These are phyloP conservation scores for Nestor notabilis DNA, from an alignment of 2,113 vertebrate genomes.

Conservation along the genomic window DNA sequence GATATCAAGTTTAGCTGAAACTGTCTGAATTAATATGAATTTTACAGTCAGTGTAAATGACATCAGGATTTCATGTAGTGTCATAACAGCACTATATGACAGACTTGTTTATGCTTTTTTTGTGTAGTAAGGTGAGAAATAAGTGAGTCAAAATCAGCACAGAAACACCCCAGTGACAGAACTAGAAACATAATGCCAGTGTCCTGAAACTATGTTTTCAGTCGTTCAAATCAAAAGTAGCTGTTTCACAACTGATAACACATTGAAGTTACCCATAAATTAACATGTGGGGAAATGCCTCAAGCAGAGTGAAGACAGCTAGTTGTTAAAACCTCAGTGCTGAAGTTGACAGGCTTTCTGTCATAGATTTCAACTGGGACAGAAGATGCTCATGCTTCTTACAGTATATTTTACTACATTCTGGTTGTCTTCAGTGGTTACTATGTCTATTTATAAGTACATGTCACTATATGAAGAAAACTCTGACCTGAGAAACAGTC, in stretches of 20 bases:
- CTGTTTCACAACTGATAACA: not conserved
- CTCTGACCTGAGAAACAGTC: not conserved
- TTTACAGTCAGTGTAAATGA: not conserved
- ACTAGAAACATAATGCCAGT: fast-evolving
- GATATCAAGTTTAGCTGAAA: not conserved
- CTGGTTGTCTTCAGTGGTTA: not conserved
- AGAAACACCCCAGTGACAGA: not conserved
- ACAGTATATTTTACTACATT: not conserved
- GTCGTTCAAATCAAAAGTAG: not conserved
- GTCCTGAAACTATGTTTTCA: not conserved
- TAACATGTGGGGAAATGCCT: not conserved
- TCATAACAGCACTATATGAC: not conserved
- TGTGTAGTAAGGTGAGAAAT: not conserved
- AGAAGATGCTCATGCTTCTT: not conserved
- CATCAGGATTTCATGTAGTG: not conserved
- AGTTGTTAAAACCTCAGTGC: not conserved
- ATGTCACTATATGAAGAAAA: not conserved
- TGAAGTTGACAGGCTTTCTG: not conserved
- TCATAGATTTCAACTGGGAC: not conserved
- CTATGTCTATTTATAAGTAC: not conserved
- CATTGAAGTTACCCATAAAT: not conserved
- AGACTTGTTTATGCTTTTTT: not conserved
- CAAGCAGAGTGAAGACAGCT: not conserved
- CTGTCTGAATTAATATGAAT: not conserved
- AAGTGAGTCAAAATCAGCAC: not conserved